Evolutionary conservation across 2,797 vertebrate species (phyloP).

Genomic region (Syncerus caffer): DNA sequence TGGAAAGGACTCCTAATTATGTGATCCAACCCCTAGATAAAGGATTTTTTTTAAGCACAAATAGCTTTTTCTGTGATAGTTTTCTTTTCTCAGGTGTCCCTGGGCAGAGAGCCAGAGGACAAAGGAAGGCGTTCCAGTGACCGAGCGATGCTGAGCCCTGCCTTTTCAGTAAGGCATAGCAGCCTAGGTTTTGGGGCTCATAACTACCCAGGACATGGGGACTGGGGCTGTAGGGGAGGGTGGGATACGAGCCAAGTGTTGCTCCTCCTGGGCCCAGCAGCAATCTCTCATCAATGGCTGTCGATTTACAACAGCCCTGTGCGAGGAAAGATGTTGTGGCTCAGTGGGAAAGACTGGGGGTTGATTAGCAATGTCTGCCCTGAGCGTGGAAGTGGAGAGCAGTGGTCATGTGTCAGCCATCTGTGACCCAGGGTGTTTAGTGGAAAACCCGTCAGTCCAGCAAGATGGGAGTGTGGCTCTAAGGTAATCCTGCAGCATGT

Average conservation of each 20-base stretch:
- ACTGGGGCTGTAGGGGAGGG: accelerated
- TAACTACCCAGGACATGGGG: no score
- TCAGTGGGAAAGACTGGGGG: not conserved
- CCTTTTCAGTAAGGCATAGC: not conserved
- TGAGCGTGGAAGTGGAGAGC: not conserved
- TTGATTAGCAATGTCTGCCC: not conserved
- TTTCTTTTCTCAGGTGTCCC: not conserved
- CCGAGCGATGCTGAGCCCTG: not conserved
- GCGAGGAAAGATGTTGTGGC: not conserved
- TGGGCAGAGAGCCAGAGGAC: conserved; percentile 56
- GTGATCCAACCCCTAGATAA: conserved; percentile 55
- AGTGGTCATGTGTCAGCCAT: not conserved
- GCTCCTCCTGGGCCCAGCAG: not conserved
- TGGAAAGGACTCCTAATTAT: conserved; percentile 36
- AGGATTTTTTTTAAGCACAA: conserved; percentile 44
- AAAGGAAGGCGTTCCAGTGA: not conserved
- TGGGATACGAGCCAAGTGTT: not conserved
- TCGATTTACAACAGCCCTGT: not conserved
- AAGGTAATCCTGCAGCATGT: not conserved
- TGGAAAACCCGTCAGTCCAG: not conserved
- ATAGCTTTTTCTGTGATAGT: conserved; percentile 47
- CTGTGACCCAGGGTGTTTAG: not conserved
- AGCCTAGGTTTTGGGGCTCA: not conserved
- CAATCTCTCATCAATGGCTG: not conserved
- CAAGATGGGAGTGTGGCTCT: not conserved